These are phyloP conservation scores for Chrysaora quinquecirrha DNA, from an alignment of 30 jellyfish, hydroid and myxozoan genomes.

Conservation along the genomic window DNA sequence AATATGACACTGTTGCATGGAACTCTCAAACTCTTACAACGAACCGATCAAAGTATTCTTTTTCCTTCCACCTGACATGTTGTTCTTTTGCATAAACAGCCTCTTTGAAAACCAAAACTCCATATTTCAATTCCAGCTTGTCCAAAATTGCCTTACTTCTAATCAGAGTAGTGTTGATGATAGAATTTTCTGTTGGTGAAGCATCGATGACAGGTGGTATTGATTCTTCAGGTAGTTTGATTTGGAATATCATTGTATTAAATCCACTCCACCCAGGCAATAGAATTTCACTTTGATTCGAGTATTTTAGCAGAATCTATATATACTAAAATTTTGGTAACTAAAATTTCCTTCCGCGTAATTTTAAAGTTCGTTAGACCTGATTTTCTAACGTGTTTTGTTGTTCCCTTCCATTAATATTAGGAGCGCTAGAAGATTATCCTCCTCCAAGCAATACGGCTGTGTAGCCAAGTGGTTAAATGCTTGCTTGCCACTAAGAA, in stretches of 20 bases:
- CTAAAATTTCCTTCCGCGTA: too few relatives aligned
- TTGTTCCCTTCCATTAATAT: too few relatives aligned
- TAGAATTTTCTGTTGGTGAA: conserved; percentile 21
- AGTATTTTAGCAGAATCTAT: background rate
- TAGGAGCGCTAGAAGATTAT: too few relatives aligned
- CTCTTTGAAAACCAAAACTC: background rate
- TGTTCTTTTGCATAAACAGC: conserved; percentile 17
- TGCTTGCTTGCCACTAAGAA: too few relatives aligned
- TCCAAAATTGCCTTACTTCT: conserved; percentile 5
- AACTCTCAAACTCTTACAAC: conserved; percentile 17
- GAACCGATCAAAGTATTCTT: conserved; percentile 11
- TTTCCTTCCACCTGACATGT: conserved; percentile 2
- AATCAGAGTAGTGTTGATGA: background rate
- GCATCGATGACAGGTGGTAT: conserved; percentile 38
- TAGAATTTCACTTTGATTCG: background rate
- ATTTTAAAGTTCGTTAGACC: too few relatives aligned
- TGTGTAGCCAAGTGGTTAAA: too few relatives aligned
- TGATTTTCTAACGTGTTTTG: too few relatives aligned
- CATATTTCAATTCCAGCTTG: conserved; percentile 6
- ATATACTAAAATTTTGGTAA: too few relatives aligned
- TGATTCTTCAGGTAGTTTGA: background rate
- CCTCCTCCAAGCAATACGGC: too few relatives aligned
- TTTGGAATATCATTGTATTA: background rate
- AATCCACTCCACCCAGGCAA: conserved; percentile 50
- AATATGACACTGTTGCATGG: conserved; percentile 14